Percentiles rank a stretch among this genome's conserved stretches.
Conservation (phyloP, 2,113 vertebrate species). For the Brachypteracias leptosomus region DNA sequence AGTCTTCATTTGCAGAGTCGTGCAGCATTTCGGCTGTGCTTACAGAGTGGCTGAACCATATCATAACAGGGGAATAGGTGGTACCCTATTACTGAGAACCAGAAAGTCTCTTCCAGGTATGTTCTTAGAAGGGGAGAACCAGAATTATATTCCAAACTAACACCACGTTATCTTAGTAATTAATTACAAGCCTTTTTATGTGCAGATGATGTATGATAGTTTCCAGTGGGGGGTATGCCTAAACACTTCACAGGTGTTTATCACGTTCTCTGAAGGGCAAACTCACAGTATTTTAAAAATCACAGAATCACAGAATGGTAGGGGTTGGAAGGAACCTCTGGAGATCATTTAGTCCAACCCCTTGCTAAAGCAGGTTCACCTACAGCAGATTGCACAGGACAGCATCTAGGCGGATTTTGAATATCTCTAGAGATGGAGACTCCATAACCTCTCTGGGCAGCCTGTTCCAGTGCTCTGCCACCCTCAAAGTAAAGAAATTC, state of each 20-base stretch:
- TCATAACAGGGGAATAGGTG: fast-evolving
- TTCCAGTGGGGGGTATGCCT: background rate
- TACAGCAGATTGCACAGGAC: too few relatives aligned
- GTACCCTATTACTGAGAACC: background rate
- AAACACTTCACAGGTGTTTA: background rate
- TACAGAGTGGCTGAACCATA: background rate
- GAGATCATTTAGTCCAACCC: too few relatives aligned
- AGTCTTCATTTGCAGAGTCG: background rate
- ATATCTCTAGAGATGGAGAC: too few relatives aligned
- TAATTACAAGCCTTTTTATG: background rate
- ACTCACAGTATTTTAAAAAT: background rate
- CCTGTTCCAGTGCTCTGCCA: too few relatives aligned
- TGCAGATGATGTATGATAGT: background rate
- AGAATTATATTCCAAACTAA: background rate
- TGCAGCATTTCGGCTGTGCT: background rate
- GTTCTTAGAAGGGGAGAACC: background rate
- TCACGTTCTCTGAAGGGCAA: background rate
- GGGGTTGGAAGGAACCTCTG: too few relatives aligned
- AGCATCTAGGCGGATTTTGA: too few relatives aligned
- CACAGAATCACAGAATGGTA: too few relatives aligned
- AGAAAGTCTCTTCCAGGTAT: background rate
- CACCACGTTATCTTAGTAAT: background rate
- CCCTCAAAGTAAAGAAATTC: too few relatives aligned
- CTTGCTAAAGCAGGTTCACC: too few relatives aligned
- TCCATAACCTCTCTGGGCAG: too few relatives aligned